Evolutionary conservation across 1,140 invertebrate genomes (phyloP).

Genomic region (Drosophila lini): DNA sequence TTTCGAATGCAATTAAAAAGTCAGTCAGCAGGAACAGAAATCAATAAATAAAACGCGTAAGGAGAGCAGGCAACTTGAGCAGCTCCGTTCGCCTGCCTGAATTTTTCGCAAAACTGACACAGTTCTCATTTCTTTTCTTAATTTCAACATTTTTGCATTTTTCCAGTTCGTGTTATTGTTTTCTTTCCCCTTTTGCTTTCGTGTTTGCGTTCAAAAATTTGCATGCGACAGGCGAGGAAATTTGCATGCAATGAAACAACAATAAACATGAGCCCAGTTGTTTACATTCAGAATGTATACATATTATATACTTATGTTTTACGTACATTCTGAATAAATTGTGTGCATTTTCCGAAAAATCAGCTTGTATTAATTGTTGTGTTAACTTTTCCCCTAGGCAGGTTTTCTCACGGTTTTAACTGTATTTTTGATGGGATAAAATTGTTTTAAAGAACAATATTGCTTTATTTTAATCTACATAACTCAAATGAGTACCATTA

Average conservation of each 20-base stretch:
- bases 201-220: constrained; percentile 30
- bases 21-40: constrained; percentile 27
- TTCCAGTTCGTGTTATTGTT: constrained; percentile 24
- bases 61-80: neutral
- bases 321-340: constrained; percentile 5
- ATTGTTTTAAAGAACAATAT: neutral
- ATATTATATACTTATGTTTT: constrained; percentile 11
- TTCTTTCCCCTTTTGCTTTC: constrained; percentile 28
- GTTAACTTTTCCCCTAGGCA: neutral
- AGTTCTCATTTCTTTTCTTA: constrained; percentile 34
- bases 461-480: neutral
- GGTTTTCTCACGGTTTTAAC: constrained; percentile 7
- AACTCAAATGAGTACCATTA: neutral
- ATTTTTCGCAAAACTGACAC: constrained; percentile 27
- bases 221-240: constrained; percentile 39
- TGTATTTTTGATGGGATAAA: too few species aligned
- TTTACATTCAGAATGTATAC: constrained; percentile 16
- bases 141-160: constrained; percentile 36
- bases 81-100: neutral
- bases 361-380: neutral
- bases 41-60: constrained; percentile 34
- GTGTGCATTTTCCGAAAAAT: constrained; percentile 2
- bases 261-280: constrained; percentile 38
- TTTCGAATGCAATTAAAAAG: constrained; percentile 35
- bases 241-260: constrained; percentile 44